Conservation (phyloP, 2,113 vertebrate species). For the Gymnorhina tibicen region DNA sequence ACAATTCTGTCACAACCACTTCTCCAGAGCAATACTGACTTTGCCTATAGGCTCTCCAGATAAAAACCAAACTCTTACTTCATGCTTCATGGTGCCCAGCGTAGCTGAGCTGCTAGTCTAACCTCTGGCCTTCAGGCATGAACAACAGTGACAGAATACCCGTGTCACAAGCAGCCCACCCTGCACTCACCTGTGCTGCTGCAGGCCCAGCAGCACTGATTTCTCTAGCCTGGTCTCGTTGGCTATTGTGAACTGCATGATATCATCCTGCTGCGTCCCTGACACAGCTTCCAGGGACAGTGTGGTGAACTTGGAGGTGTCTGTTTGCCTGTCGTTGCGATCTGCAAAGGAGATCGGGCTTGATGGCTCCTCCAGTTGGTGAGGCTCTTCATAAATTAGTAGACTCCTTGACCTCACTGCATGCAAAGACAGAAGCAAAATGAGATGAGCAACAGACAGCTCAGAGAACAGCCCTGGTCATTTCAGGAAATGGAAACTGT, state of each 20-base stretch:
- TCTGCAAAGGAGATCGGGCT: slow-evolving; percentile 79
- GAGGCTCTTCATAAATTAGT: slow-evolving; percentile 84
- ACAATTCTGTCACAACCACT: not conserved
- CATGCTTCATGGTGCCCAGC: not conserved
- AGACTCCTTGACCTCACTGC: slow-evolving; percentile 93
- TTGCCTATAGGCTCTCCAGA: not conserved
- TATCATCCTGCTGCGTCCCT: slow-evolving; percentile 39
- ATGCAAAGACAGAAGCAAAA: not conserved
- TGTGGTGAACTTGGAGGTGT: slow-evolving; percentile 76
- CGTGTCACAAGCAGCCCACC: accelerated
- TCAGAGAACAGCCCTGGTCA: not conserved
- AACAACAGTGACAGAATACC: not conserved
- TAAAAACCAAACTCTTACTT: not conserved
- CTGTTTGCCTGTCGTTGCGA: slow-evolving; percentile 72
- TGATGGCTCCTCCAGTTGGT: slow-evolving; percentile 77
- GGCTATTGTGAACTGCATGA: slow-evolving; percentile 76
- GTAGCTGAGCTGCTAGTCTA: not conserved
- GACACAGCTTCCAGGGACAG: slow-evolving; percentile 68
- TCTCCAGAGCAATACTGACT: not conserved
- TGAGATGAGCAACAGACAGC: not conserved
- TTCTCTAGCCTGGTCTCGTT: slow-evolving; percentile 83
- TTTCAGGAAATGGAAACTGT: not conserved
- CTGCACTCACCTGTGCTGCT: slow-evolving; percentile 74
- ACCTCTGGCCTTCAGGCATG: not conserved
- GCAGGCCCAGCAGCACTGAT: slow-evolving; percentile 82